phyloP scores from a whole-genome alignment of 1,140 invertebrate species.

The Rhagoletis pomonella region DNA sequence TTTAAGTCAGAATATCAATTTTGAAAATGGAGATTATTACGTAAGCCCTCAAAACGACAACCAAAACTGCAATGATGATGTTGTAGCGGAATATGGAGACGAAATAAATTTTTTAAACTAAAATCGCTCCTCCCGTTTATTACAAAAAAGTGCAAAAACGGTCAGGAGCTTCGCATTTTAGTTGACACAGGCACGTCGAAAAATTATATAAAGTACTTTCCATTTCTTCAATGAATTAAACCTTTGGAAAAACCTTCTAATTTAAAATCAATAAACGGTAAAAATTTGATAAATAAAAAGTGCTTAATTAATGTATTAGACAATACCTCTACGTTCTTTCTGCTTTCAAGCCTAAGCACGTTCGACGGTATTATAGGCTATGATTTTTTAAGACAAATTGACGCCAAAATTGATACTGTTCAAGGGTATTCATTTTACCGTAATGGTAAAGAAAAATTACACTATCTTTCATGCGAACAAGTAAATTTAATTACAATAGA shows the following conservation, averaged over 20 bases:
- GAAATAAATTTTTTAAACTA: too few relatives aligned
- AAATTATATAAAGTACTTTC: not conserved
- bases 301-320: too few relatives aligned
- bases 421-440: too few relatives aligned
- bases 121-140: too few relatives aligned
- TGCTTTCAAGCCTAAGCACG: slow-evolving; percentile 1
- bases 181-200: not conserved
- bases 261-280: too few relatives aligned
- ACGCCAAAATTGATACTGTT: too few relatives aligned
- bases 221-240: not conserved
- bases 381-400: slow-evolving; percentile 6
- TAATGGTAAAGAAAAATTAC: not conserved
- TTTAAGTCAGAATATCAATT: not conserved
- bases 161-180: not conserved
- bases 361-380: too few relatives aligned
- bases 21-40: not conserved
- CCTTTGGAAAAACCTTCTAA: not conserved
- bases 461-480: not conserved
- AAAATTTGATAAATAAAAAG: too few relatives aligned
- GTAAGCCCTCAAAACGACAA: too few relatives aligned
- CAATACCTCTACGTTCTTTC: not conserved
- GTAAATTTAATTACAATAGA: slow-evolving; percentile 28
- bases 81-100: too few relatives aligned
- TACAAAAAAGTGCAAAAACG: too few relatives aligned
- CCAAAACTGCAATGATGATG: too few relatives aligned